Evolutionary conservation across 2,797 vertebrate species (phyloP).

Genomic region (Sebastes glaucus): DNA sequence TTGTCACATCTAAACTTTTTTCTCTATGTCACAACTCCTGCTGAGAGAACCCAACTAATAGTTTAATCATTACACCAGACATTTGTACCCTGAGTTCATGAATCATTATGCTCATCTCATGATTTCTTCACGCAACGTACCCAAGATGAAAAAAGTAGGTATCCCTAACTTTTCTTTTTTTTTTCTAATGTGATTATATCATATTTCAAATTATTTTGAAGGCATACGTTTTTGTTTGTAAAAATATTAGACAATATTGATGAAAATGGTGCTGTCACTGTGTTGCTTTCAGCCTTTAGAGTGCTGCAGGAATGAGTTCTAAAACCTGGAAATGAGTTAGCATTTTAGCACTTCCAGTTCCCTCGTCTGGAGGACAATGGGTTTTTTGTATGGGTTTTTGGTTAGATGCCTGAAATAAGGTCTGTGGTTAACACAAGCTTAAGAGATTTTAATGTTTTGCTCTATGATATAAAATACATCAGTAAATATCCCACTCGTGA

Average conservation of each 20-base stretch:
- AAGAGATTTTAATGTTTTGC: no score
- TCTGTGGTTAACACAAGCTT: no score
- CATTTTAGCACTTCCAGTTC: no score
- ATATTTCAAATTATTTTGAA: background rate
- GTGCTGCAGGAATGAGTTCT: no score
- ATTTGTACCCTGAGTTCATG: constrained; percentile 8
- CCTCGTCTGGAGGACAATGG: no score
- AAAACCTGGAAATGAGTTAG: no score
- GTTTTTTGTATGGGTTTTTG: no score
- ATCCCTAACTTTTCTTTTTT: background rate
- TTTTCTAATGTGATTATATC: background rate
- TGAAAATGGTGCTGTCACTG: background rate
- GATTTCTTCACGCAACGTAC: background rate
- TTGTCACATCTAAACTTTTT: background rate
- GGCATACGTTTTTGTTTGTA: background rate
- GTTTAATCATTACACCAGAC: constrained; percentile 28
- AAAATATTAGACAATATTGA: background rate
- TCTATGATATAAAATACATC: no score
- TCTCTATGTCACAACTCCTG: background rate
- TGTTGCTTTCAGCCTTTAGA: background rate
- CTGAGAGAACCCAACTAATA: background rate
- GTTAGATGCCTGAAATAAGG: no score
- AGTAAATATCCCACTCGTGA: no score
- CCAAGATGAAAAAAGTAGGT: background rate
- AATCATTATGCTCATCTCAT: constrained; percentile 13